Evolutionary conservation across 2,113 vertebrate genomes (phyloP).

Genomic region (Epinephelus lanceolatus): DNA sequence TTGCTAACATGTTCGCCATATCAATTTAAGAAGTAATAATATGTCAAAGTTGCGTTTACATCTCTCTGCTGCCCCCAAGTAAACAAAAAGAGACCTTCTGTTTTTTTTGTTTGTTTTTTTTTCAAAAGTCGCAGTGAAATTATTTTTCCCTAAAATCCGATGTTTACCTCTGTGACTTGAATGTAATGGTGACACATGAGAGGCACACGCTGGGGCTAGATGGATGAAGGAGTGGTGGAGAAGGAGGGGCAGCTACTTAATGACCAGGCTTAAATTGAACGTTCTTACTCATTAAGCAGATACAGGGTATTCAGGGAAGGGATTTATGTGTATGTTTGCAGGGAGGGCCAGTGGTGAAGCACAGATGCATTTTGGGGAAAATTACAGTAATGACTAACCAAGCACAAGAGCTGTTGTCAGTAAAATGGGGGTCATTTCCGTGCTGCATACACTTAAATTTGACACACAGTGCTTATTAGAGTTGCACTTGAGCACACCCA

Average conservation of each 20-base stretch:
- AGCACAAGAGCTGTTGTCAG: conserved; percentile 39
- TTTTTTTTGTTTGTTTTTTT: not conserved
- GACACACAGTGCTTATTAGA: conserved; percentile 72
- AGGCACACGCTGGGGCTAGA: not conserved
- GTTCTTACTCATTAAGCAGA: conserved; percentile 9
- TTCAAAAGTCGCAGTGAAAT: not conserved
- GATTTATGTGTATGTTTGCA: conserved; percentile 29
- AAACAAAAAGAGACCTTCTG: not conserved
- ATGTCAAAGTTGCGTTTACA: not conserved
- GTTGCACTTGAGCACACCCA: conserved; percentile 46
- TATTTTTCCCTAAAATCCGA: not conserved
- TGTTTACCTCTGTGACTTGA: not conserved
- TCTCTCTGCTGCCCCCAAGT: not conserved
- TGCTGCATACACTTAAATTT: conserved; percentile 53
- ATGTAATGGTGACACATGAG: not conserved
- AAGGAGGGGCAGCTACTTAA: conserved; percentile 20
- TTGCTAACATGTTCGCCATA: too few species aligned
- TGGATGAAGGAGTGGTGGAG: conserved; percentile 17
- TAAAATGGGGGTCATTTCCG: conserved; percentile 71
- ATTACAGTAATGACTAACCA: conserved; percentile 67
- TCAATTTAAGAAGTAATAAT: too few species aligned
- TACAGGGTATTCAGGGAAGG: not conserved
- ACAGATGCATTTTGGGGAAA: conserved; percentile 62
- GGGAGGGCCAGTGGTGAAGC: conserved; percentile 30
- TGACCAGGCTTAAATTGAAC: conserved; percentile 30